Base-by-base conservation (phyloP, 2,888 invertebrate genomes). In the Shargacucullia verbasci region DNA sequence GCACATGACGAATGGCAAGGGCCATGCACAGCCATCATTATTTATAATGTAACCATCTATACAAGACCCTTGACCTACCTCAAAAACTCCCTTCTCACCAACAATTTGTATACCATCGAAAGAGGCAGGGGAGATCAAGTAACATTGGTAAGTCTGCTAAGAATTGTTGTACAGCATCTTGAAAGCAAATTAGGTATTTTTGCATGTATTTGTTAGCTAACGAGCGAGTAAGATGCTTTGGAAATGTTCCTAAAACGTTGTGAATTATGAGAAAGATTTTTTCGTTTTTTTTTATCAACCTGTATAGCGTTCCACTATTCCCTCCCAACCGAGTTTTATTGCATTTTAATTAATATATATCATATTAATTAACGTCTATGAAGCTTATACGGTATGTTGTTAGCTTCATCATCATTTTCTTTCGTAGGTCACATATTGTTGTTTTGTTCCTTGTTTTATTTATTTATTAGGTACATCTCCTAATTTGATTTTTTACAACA, bases 131-230 rank as follows among this genome's bases (percentile, higher is more conserved):
- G 3, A 73, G 85, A 52, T 83, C 84, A 61, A 15, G 29, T n/a
- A 64, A 78, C 1, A 65, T 40, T 84, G 85, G 89, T 70, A 59
- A 48, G 65, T 83, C 82, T 88, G 87, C 60, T 65, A 81, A 78
- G 82, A 86, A 89, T 88, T 82, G 81, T 81, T 84, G 82, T 85
- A 85, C 81, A 86, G 80, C 81, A 83, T 89, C 80, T 86, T 85
- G 76, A 79, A 85, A 78, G 83, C 78, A 84, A 87, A 89, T 88
- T 85, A 84, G 81, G 79, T 81, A 83, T 84, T 84, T 84, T 80
- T 82, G 70, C 67, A 77, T 78, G 70, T 80, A 71, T 60, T 72
- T 45, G 44, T 49, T 57, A 35, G 62, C 60, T 82, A 83, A 83
- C 79, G 83, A 83, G 76, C 65, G 47, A 25, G 44, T 67, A 56